Evolutionary conservation across 1,140 invertebrate species (phyloP), one percentile per base, ranked within the genome.

Genomic region (Nymphalis io): DNA sequence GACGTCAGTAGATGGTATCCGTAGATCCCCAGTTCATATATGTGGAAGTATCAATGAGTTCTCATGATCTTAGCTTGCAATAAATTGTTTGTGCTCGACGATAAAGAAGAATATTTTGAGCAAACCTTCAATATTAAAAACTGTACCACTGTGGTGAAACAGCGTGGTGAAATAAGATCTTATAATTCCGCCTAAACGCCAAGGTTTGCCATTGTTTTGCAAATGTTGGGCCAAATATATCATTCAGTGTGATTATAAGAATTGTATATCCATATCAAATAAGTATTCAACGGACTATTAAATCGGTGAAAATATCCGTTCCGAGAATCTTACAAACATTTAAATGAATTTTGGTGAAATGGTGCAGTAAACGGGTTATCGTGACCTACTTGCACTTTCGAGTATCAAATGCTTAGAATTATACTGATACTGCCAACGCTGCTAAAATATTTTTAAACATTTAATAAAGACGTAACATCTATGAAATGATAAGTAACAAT

Each of bases 241-340:
- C 18, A n/a, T 3, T 48, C 46, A 20, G 18, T 21, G 12, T 3
- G 20, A 20, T 20, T 51, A 51, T 3, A 51, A 20, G 2, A 18
- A 51, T 51, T 20, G 18, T 11, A 51, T 51, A 51, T 2, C 18
- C 18, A 20, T 51, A 51, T 21, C 5, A 12, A 20, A 27, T 15
- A 55, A 55, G 20, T n/a, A 21, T 55, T 12, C 21, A 23, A 55
- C 21, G 12, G 27, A 53, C 2, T 55, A 55, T 55, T 27, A 15
- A 55, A 55, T 23, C 20, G 15, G 3, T 55, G 23, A 12, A 55
- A 53, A 55, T n/a, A 33, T 55, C 15, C 13, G 27, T 55, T 55
- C 51, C 21, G 51, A 55, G 51, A 55, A 55, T 23, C 51, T 33
- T 55, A 27, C 51, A 55, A 55, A 55, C 16, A 27, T 55, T 55